These are phyloP conservation scores for Mormyrus hasselquistii DNA, from an alignment of 2,797 vertebrate species.

Conservation along the genomic window DNA sequence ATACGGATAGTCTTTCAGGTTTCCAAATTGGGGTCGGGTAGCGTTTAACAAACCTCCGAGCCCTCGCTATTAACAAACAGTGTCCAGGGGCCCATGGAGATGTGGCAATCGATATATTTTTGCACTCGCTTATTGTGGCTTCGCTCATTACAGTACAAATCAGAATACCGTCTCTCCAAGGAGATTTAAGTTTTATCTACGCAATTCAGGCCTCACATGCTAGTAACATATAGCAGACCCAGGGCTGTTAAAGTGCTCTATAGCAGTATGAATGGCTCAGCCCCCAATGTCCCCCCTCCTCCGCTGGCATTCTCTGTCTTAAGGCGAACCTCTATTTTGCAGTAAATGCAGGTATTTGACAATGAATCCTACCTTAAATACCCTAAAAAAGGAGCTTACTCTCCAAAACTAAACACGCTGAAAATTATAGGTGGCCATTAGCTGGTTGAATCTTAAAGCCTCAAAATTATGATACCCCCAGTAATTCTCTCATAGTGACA, in stretches of 20 bases:
- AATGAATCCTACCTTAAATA: background rate
- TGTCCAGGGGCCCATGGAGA: background rate
- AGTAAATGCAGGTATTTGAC: background rate
- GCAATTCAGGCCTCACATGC: background rate
- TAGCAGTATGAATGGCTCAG: background rate
- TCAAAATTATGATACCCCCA: background rate
- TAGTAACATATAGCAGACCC: background rate
- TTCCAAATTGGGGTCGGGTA: background rate
- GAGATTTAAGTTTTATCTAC: background rate
- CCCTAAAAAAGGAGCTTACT: background rate
- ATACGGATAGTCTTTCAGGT: background rate
- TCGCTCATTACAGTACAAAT: background rate
- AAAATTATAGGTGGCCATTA: no score
- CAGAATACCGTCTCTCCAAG: background rate
- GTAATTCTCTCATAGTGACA: background rate
- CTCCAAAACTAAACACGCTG: background rate
- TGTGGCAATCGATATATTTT: background rate
- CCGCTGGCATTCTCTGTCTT: background rate
- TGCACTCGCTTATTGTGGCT: background rate
- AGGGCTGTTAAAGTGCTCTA: background rate
- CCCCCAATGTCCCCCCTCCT: background rate
- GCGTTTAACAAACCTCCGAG: background rate
- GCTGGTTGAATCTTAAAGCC: background rate
- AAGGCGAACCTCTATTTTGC: background rate
- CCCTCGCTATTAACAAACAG: background rate